phyloP scores from a whole-genome alignment of 2,113 vertebrate species.

The Charina bottae region DNA sequence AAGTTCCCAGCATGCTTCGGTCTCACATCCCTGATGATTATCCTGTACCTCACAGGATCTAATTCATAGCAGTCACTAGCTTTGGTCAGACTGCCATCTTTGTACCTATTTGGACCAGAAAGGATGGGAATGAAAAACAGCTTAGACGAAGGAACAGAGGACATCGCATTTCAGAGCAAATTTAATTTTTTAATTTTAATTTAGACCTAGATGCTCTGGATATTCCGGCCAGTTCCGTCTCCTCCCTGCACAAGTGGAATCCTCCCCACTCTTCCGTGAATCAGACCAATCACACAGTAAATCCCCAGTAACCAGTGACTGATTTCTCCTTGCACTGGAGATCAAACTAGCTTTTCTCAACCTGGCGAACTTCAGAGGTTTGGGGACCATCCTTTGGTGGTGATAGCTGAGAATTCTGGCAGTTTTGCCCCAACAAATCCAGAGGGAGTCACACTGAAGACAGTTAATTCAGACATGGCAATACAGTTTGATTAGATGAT shows the following conservation, averaged over 20 bases:
- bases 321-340: too few species aligned
- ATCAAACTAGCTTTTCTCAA: too few species aligned
- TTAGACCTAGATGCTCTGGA: not conserved
- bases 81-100: conserved; percentile 79
- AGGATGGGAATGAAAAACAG: not conserved
- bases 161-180: not conserved
- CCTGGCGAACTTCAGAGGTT: too few species aligned
- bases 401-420: too few species aligned
- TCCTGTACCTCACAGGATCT: conserved; percentile 64
- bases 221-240: not conserved
- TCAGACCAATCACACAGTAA: not conserved
- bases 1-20: conserved; percentile 81
- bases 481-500: too few species aligned
- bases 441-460: too few species aligned
- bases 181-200: not conserved
- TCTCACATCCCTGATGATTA: conserved; percentile 79
- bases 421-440: too few species aligned
- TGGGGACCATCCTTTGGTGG: too few species aligned
- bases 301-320: not conserved
- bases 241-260: not conserved
- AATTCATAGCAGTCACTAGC: conserved; percentile 79
- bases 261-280: not conserved
- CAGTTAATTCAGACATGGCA: too few species aligned
- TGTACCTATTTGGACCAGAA: conserved; percentile 77
- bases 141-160: fast-evolving